Evolutionary conservation across 2,113 vertebrate species (phyloP).

Genomic region (Apistogramma diplotaenia): DNA sequence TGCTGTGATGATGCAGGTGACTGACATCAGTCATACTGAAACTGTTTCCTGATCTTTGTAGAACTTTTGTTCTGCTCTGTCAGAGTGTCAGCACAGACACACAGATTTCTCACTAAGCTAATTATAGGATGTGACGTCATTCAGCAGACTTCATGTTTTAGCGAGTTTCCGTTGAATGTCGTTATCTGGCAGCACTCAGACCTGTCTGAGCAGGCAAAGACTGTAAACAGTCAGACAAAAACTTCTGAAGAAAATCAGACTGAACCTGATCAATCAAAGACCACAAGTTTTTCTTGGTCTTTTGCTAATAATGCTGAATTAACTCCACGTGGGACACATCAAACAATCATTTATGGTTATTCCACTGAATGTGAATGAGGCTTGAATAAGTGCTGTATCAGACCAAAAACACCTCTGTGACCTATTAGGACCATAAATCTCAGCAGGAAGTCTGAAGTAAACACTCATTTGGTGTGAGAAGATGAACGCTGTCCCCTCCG

Average conservation of each 20-base stretch:
- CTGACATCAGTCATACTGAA: no score
- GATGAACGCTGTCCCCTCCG: neutral
- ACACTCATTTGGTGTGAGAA: neutral
- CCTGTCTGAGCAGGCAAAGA: neutral
- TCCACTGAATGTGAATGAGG: neutral
- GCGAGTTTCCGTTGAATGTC: no score
- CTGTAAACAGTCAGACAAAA: neutral
- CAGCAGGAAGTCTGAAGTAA: neutral
- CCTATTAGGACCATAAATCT: neutral
- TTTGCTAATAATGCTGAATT: neutral
- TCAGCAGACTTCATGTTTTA: no score
- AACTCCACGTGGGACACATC: neutral
- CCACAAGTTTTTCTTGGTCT: neutral
- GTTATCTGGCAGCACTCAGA: no score
- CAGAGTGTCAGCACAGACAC: no score
- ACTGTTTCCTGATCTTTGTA: no score
- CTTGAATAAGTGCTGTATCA: neutral
- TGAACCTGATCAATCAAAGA: constrained; percentile 1
- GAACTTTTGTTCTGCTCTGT: no score
- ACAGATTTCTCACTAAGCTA: no score
- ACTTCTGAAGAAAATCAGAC: neutral
- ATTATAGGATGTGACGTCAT: no score
- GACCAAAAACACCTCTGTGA: neutral
- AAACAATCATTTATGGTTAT: neutral
- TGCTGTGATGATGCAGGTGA: no score